Evolutionary conservation across 1,140 invertebrate genomes (phyloP).

Genomic region (Meloidogyne hapla): DNA sequence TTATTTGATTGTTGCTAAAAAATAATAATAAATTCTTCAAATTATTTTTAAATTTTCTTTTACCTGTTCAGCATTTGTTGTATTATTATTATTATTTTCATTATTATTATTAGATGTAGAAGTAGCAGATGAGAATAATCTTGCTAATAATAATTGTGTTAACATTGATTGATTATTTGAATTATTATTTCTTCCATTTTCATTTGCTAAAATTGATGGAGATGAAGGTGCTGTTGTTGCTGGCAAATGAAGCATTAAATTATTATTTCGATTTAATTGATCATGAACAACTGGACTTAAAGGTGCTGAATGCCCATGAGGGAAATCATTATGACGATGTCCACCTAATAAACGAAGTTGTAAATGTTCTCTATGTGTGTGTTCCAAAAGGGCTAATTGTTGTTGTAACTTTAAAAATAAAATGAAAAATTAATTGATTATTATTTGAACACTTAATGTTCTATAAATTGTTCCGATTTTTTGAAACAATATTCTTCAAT

Average conservation of each 20-base stretch:
- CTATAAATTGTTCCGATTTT: no score
- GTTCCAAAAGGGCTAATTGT: not conserved
- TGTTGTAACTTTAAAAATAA: not conserved
- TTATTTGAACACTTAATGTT: no score
- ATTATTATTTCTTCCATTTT: not conserved
- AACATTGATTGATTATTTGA: not conserved
- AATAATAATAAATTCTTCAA: not conserved
- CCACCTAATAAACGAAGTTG: not conserved
- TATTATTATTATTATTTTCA: not conserved
- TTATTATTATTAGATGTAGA: not conserved
- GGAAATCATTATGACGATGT: not conserved
- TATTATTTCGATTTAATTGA: not conserved
- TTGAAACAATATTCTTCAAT: not conserved
- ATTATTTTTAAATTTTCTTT: not conserved
- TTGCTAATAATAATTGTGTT: not conserved
- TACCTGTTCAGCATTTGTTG: not conserved
- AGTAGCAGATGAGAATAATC: not conserved
- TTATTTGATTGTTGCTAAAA: not conserved
- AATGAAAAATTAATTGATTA: not conserved
- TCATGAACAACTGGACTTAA: slow-evolving; percentile 2
- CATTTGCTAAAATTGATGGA: not conserved
- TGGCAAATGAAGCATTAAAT: not conserved
- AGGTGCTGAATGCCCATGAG: not conserved
- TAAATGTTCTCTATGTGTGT: slow-evolving; percentile 5
- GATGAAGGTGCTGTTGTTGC: not conserved